Percentiles rank a stretch among this genome's conserved stretches.
phyloP scores from a whole-genome alignment of 1,140 invertebrate species.

The Coelopa frigida region DNA sequence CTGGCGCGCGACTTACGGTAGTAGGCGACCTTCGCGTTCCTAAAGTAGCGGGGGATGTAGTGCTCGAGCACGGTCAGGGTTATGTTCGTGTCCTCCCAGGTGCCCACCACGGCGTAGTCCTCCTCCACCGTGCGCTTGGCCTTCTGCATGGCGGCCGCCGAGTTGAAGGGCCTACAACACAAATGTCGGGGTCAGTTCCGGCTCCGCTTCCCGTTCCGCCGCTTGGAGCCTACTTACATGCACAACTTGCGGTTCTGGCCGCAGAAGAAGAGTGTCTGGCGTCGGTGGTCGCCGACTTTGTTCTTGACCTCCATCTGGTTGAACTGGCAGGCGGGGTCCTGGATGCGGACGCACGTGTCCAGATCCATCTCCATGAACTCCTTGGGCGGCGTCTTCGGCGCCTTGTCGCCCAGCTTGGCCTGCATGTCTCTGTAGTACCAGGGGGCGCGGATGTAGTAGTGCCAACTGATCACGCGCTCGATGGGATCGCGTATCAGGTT shows the following conservation, averaged over 20 bases:
- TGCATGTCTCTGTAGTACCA: constrained; percentile 86
- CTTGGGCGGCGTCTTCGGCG: constrained; percentile 69
- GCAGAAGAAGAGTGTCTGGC: constrained; percentile 82
- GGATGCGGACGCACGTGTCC: constrained; percentile 74
- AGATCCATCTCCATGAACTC: constrained; percentile 84
- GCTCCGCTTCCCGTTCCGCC: neutral
- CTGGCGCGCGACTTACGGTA: constrained; percentile 59
- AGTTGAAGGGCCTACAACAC: constrained; percentile 67
- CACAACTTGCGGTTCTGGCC: constrained; percentile 73
- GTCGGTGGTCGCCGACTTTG: constrained; percentile 73
- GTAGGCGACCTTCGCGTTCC: constrained; percentile 66
- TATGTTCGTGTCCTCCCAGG: constrained; percentile 80
- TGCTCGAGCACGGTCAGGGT: constrained; percentile 75
- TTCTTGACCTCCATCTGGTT: constrained; percentile 70
- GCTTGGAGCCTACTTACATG: constrained; percentile 57
- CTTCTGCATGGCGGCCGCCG: constrained; percentile 67
- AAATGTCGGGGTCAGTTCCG: neutral
- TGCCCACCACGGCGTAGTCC: constrained; percentile 80
- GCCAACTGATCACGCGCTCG: constrained; percentile 85
- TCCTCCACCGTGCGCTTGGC: constrained; percentile 77
- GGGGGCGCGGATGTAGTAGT: constrained; percentile 73
- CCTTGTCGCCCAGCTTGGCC: constrained; percentile 68
- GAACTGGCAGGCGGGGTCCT: constrained; percentile 75
- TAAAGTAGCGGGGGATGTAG: constrained; percentile 77
- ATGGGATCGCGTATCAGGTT: constrained; percentile 84